Conservation (phyloP, 2,797 vertebrate genomes). For the Loriculus beryllinus region DNA sequence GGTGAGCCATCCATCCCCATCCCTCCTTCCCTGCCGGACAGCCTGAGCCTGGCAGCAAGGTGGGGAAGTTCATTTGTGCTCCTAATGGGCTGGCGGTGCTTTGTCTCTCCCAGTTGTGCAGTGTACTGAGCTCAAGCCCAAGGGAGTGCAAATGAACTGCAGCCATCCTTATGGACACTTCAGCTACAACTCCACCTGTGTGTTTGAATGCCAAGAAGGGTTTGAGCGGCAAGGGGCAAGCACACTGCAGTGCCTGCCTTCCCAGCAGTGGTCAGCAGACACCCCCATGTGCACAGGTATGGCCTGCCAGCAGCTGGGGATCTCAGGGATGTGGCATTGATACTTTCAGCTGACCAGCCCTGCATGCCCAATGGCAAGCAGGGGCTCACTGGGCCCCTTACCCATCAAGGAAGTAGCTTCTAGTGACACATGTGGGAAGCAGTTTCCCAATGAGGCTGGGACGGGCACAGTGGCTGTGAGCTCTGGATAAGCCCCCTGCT, state of each 20-base stretch:
- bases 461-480: neutral
- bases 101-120: neutral
- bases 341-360: neutral
- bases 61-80: fast-evolving
- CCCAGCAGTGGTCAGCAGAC: conserved; percentile 41
- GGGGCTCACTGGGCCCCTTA: neutral
- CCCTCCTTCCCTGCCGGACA: neutral
- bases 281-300: conserved; percentile 28
- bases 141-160: neutral
- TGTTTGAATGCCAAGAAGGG: neutral
- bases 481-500: neutral
- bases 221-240: neutral
- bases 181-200: conserved; percentile 46
- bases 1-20: conserved; percentile 68
- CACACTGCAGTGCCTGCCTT: neutral
- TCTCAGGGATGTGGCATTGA: fast-evolving
- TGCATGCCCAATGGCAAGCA: neutral
- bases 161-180: conserved; percentile 32
- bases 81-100: fast-evolving
- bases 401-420: neutral
- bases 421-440: fast-evolving
- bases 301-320: neutral
- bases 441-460: neutral
- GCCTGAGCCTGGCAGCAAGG: neutral
- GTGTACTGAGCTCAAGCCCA: neutral